phyloP scores from a whole-genome alignment of 2,888 invertebrate species.

The Cremastinae sp. region DNA sequence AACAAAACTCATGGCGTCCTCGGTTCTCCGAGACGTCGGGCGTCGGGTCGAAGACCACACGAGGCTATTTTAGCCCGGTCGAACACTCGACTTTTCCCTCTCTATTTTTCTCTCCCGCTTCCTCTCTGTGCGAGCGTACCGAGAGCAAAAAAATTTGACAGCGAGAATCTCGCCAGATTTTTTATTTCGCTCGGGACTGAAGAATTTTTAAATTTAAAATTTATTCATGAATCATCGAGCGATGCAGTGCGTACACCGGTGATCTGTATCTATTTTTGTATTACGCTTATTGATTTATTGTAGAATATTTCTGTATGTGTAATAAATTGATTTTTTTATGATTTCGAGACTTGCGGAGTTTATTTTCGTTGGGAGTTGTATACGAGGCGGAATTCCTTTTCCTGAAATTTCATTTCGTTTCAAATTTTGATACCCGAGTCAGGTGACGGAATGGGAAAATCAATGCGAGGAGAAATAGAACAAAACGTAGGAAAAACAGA shows the following conservation, averaged over 20 bases:
- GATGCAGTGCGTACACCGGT: no score
- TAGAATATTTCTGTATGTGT: no score
- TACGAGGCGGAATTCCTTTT: no score
- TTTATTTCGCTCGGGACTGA: no score
- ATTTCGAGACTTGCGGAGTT: no score
- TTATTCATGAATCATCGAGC: background rate
- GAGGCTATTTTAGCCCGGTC: conserved; percentile 63
- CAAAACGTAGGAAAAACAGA: no score
- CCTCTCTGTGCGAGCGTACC: background rate
- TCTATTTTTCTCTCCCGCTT: conserved; percentile 25
- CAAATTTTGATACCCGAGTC: no score
- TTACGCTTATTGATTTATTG: background rate
- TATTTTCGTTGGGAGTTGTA: no score
- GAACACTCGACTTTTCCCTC: conserved; percentile 32
- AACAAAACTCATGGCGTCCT: conserved; percentile 57
- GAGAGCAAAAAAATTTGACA: conserved; percentile 1
- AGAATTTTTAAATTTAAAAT: background rate
- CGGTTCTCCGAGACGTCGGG: conserved; percentile 54
- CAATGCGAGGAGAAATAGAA: no score
- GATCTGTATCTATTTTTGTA: background rate
- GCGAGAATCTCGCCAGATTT: background rate
- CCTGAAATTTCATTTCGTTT: no score
- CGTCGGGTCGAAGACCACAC: conserved; percentile 64
- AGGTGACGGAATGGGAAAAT: no score
- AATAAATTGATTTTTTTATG: no score